These are phyloP conservation scores for Calypte anna DNA, from an alignment of 2,113 vertebrate genomes.

Conservation along the genomic window DNA sequence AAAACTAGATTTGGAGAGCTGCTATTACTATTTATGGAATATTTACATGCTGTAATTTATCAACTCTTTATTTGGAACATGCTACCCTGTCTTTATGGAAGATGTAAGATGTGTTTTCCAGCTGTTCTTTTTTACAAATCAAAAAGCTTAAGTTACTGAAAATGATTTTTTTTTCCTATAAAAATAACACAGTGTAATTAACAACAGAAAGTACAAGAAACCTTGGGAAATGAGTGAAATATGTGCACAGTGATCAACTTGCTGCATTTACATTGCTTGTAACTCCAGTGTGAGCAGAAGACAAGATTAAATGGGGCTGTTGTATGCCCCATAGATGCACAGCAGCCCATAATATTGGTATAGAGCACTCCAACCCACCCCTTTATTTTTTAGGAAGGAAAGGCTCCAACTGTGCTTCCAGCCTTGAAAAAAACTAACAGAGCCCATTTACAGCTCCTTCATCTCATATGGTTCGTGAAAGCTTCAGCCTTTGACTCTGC, in stretches of 20 bases:
- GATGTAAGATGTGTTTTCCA: neutral
- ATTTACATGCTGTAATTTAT: neutral
- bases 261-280: neutral
- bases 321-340: neutral
- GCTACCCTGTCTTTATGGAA: neutral
- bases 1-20: neutral
- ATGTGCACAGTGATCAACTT: neutral
- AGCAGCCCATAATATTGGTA: neutral
- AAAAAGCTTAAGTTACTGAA: neutral
- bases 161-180: neutral
- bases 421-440: neutral
- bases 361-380: neutral
- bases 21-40: neutral
- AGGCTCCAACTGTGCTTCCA: neutral
- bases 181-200: neutral
- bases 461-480: fast-evolving
- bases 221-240: neutral
- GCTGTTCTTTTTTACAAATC: neutral
- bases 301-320: neutral
- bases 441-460: neutral
- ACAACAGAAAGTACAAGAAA: neutral
- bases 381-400: neutral
- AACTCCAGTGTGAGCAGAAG: neutral
- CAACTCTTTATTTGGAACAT: neutral
- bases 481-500: neutral